Evolutionary conservation across 2,888 invertebrate species (phyloP).

Genomic region (Himalopsyche kuldschensis): DNA sequence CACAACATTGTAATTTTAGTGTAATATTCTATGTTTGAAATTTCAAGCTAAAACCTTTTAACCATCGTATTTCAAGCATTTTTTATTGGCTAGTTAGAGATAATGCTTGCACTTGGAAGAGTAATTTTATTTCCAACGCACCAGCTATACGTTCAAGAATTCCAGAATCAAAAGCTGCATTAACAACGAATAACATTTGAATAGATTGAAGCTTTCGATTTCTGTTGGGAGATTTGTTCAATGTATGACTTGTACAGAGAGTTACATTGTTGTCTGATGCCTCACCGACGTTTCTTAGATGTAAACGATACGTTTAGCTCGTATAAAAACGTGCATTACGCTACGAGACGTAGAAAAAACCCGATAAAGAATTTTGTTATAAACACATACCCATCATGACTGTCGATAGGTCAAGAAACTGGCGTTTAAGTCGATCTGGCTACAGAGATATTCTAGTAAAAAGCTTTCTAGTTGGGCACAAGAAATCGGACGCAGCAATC

Average conservation of each 20-base stretch:
- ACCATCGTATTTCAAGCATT: neutral
- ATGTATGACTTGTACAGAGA: neutral
- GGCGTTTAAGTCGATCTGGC: constrained; percentile 7
- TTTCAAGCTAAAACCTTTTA: too few relatives aligned
- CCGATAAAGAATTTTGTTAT: constrained; percentile 5
- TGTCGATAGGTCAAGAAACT: constrained; percentile 27
- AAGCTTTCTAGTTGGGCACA: constrained; percentile 21
- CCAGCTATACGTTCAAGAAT: neutral
- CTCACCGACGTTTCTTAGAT: neutral
- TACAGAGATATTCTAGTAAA: neutral
- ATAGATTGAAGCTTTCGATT: neutral
- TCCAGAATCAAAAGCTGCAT: neutral
- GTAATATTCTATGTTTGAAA: too few relatives aligned
- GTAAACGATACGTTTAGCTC: neutral
- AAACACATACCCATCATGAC: constrained; percentile 1
- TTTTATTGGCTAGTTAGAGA: neutral
- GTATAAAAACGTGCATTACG: constrained; percentile 5
- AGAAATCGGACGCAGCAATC: constrained; percentile 13
- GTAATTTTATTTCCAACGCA: neutral
- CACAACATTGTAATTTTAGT: too few relatives aligned
- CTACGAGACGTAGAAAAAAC: neutral
- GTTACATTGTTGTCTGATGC: neutral
- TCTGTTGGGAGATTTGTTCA: neutral
- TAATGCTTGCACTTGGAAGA: neutral
- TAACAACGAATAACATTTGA: neutral